A percentile compares a stretch with the other conserved stretches of the same genome.
These are phyloP conservation scores for Coelogynopora nodosa DNA, from an alignment of 2,888 invertebrate genomes.

Conservation along the genomic window DNA sequence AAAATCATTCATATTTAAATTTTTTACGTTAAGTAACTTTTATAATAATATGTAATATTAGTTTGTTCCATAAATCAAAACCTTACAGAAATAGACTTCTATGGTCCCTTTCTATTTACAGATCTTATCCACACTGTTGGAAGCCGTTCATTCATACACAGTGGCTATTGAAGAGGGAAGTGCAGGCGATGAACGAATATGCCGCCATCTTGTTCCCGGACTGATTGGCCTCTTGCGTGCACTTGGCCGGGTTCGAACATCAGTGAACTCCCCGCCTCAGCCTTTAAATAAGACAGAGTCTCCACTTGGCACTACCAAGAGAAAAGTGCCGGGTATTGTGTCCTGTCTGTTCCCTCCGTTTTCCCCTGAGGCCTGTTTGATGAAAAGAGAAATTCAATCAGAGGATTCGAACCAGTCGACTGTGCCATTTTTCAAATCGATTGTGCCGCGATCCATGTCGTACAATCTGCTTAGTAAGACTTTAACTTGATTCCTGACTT, in stretches of 20 bases:
- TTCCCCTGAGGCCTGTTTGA: neutral
- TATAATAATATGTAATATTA: no score
- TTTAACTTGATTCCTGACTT: no score
- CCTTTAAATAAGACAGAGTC: neutral
- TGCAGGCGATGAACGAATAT: neutral
- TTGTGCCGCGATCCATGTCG: neutral
- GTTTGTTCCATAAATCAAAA: no score
- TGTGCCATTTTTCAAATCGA: neutral
- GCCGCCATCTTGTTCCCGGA: conserved; percentile 76
- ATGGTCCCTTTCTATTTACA: no score
- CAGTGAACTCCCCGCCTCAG: neutral
- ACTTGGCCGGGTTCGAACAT: conserved; percentile 71
- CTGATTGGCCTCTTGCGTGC: conserved; percentile 82
- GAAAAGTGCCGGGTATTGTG: neutral
- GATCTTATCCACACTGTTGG: neutral
- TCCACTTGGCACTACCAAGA: neutral
- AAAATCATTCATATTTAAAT: no score
- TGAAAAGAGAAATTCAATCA: neutral
- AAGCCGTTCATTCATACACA: neutral
- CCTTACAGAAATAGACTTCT: no score
- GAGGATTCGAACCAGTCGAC: neutral
- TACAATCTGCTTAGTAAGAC: neutral
- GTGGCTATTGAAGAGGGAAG: neutral
- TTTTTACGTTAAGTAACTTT: no score
- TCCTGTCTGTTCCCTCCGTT: neutral